Percentiles rank a stretch among this genome's conserved stretches.
These are phyloP conservation scores for Samia ricini DNA, from an alignment of 1,140 invertebrate species.

Conservation along the genomic window DNA sequence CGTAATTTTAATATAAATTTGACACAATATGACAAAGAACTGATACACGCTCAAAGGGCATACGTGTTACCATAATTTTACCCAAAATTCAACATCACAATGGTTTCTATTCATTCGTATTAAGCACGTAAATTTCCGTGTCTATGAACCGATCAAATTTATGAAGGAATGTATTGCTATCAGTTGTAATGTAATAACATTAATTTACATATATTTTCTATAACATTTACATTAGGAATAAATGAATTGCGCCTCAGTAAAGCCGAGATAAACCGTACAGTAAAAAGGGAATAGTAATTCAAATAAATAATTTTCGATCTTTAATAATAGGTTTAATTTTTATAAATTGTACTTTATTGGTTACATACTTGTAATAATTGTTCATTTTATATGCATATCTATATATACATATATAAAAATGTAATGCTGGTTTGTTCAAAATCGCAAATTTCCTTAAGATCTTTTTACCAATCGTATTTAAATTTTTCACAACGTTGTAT, in stretches of 20 bases:
- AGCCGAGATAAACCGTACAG: conserved; percentile 11
- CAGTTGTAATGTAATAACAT: conserved; percentile 71
- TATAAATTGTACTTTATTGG: too few species aligned
- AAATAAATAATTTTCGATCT: not conserved
- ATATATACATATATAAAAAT: too few species aligned
- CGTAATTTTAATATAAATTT: not conserved
- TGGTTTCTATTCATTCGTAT: conserved; percentile 16
- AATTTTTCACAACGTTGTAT: too few species aligned
- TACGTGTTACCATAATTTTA: conserved; percentile 6
- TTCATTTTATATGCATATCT: too few species aligned
- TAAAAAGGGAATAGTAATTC: not conserved
- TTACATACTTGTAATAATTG: too few species aligned
- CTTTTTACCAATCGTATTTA: too few species aligned
- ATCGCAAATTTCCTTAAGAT: too few species aligned
- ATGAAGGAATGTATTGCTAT: conserved; percentile 67
- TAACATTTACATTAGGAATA: conserved; percentile 75
- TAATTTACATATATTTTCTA: conserved; percentile 76
- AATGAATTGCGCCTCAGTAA: conserved; percentile 60
- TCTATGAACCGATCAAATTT: conserved; percentile 61
- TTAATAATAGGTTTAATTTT: too few species aligned
- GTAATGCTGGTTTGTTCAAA: too few species aligned
- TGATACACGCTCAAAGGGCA: conserved; percentile 2
- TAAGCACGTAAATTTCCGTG: conserved; percentile 40
- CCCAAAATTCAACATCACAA: conserved; percentile 1
- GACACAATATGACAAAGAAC: not conserved